phyloP scores from a whole-genome alignment of 2,797 vertebrate species.

The Gallinago stenura region DNA sequence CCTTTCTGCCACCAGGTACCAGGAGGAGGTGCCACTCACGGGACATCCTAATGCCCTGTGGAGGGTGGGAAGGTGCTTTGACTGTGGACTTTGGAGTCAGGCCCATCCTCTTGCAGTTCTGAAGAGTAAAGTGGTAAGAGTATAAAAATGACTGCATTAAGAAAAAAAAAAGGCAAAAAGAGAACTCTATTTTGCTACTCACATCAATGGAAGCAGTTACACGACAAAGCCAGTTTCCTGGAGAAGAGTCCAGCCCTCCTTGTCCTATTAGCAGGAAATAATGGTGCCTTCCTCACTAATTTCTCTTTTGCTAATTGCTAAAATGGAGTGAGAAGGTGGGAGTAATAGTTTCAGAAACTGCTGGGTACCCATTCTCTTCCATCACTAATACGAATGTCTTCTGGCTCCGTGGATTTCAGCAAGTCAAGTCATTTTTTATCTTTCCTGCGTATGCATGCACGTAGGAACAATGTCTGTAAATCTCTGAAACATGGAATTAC shows the following conservation, averaged over 20 bases:
- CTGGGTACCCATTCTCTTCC: background rate
- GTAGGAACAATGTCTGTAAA: conserved; percentile 23
- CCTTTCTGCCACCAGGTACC: background rate
- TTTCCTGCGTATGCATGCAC: background rate
- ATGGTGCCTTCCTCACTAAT: conserved; percentile 25
- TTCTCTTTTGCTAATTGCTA: conserved; percentile 44
- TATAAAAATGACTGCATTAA: background rate
- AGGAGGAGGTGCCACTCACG: background rate
- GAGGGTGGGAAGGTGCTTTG: background rate
- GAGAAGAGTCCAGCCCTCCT: background rate
- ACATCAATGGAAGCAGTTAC: background rate
- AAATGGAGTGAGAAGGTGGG: conserved; percentile 12
- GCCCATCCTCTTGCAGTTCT: background rate
- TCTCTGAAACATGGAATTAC: background rate
- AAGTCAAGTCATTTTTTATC: background rate
- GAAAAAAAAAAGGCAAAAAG: background rate
- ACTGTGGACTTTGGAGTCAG: background rate
- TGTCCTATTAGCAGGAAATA: conserved; percentile 30
- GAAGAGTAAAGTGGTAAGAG: background rate
- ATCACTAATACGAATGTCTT: background rate
- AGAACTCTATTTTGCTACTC: background rate
- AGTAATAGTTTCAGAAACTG: background rate
- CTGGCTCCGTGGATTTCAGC: background rate
- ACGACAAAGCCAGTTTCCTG: background rate
- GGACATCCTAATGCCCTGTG: background rate